Evolutionary conservation across 2,888 invertebrate species (phyloP), one percentile per base, ranked within the genome.

Genomic region (Metacarcinus magister): DNA sequence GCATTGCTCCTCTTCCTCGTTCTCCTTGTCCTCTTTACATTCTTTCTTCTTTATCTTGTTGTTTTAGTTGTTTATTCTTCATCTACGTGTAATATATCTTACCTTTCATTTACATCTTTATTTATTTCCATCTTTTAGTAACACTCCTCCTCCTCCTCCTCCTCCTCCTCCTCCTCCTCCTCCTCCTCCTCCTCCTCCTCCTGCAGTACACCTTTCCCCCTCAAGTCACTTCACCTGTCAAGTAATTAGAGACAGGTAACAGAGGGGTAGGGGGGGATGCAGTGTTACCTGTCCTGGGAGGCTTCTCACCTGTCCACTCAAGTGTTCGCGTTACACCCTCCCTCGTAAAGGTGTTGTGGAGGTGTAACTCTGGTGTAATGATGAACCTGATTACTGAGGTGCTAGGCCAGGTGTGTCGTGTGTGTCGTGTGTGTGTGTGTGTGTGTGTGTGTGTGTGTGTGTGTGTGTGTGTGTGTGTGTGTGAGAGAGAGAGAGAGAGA

Each of bases 401-500:
- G 90, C 90, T 4, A 19, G 44, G 46, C 46, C 46, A 46, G 46
- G 46, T 46, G 46, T 46, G 10, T 46, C 46, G 4, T 60, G 60
- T n/a, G n/a, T n/a, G n/a, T n/a, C n/a, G n/a, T n/a, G n/a, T n/a
- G n/a, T 8, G 48, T 8, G 48, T 8, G 48, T n/a, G 48, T 5
- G 48, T 8, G 48, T 8, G 48, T 8, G 48, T 8, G 48, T 8
- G 48, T 8, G 48, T 19, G 87, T n/a, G n/a, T 48, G 60, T 13
- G 60, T 2, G 60, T 16, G 60, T n/a, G 60, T 7, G 60, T 13
- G 60, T 13, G 60, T 13, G 60, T 13, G 60, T 23, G 67, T 23
- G 67, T 23, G 90, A 92, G 92, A 92, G 92, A 92, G 92, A 92
- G 92, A 92, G 92, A 92, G 92, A 92, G 92, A 92, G 92, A 92